Percentiles rank a stretch among this genome's conserved stretches.
phyloP scores from a whole-genome alignment of 2,888 invertebrate species.

The Harmothoe impar region DNA sequence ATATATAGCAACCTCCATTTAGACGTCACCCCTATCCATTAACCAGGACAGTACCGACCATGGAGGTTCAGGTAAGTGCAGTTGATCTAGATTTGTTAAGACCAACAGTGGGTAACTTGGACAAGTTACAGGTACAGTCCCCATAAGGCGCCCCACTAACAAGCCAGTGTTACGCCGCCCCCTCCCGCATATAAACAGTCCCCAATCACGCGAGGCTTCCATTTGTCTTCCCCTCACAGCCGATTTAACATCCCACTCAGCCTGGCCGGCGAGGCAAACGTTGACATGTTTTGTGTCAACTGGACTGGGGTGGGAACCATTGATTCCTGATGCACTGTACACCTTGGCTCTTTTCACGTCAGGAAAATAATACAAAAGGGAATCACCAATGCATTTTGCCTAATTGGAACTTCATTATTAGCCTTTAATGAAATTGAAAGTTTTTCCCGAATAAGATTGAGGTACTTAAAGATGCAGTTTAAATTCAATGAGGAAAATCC shows the following conservation, averaged over 20 bases:
- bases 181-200: neutral
- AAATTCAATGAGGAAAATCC: neutral
- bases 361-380: neutral
- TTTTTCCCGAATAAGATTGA: too few relatives aligned
- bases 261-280: neutral
- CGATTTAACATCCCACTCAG: neutral
- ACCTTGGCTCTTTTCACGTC: neutral
- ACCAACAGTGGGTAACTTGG: neutral
- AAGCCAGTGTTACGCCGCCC: conserved; percentile 19
- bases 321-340: conserved; percentile 5
- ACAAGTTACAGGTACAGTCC: neutral
- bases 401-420: too few relatives aligned
- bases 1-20: too few relatives aligned
- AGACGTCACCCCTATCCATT: too few relatives aligned
- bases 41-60: too few relatives aligned
- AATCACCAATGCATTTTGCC: too few relatives aligned
- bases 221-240: conserved; percentile 10
- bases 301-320: neutral
- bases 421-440: too few relatives aligned
- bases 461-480: neutral
- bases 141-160: conserved; percentile 18
- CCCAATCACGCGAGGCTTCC: neutral
- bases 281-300: conserved; percentile 40
- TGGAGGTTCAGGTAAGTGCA: neutral
- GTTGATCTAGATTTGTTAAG: neutral